Evolutionary conservation across 1,140 invertebrate species (phyloP).

Genomic region (Reticulitermes speratus): DNA sequence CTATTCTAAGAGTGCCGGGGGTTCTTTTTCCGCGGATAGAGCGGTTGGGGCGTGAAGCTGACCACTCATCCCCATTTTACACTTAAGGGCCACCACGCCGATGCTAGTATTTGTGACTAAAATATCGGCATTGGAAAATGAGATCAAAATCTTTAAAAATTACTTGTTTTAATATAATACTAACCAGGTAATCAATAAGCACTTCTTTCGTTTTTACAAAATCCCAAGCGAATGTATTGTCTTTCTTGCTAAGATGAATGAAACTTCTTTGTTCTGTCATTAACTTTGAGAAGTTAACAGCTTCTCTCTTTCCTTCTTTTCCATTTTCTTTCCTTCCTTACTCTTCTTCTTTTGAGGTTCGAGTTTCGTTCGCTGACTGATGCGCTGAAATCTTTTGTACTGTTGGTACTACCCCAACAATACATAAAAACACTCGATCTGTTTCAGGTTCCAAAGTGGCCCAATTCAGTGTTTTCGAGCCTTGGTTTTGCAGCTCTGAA

Average conservation of each 20-base stretch:
- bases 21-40: no score
- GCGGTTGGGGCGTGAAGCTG: no score
- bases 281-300: not conserved
- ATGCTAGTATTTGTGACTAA: no score
- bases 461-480: not conserved
- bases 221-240: not conserved
- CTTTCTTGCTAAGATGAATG: not conserved
- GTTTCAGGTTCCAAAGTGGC: not conserved
- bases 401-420: not conserved
- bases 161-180: no score
- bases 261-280: slow-evolving; percentile 3
- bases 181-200: not conserved
- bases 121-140: no score
- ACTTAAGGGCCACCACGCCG: no score
- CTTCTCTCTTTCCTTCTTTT: not conserved
- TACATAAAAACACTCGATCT: not conserved
- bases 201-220: not conserved
- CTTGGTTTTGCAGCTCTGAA: not conserved
- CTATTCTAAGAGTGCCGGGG: no score
- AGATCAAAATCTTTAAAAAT: no score
- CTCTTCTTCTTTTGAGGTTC: not conserved
- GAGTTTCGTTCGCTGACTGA: not conserved
- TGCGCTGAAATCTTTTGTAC: not conserved
- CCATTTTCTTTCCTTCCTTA: not conserved
- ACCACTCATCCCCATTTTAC: no score